A percentile compares a stretch with the other conserved stretches of the same genome.
Conservation (phyloP, 1,140 invertebrate genomes). For the Drosophila rhopaloa region DNA sequence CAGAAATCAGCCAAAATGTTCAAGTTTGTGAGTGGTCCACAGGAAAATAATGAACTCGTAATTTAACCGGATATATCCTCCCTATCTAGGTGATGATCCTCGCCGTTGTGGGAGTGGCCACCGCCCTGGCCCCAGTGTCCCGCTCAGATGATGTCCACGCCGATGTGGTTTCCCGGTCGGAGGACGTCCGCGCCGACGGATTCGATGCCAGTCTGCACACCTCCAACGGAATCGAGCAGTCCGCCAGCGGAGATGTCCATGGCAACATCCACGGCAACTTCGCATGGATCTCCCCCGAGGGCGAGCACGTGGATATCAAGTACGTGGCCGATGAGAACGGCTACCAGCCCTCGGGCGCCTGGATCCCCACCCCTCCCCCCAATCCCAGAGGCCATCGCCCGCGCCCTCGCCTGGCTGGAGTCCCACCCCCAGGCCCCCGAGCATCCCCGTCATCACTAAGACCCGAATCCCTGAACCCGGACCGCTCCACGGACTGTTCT, state of each 20-base stretch:
- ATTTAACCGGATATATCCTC: background rate
- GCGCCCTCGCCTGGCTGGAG: slow-evolving; percentile 34
- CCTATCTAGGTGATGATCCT: slow-evolving; percentile 58
- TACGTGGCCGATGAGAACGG: slow-evolving; percentile 88
- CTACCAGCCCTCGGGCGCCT: slow-evolving; percentile 83
- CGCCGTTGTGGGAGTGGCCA: slow-evolving; percentile 63
- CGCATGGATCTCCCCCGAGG: slow-evolving; percentile 72
- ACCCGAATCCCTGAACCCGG: slow-evolving; percentile 1
- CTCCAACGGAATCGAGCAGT: slow-evolving; percentile 85
- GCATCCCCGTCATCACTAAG: slow-evolving; percentile 32
- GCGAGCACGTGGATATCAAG: slow-evolving; percentile 83
- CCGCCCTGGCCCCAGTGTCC: slow-evolving; percentile 34
- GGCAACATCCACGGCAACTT: slow-evolving; percentile 58
- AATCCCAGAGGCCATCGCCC: slow-evolving; percentile 88
- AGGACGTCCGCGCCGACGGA: slow-evolving; percentile 59
- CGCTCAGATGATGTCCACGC: slow-evolving; percentile 54
- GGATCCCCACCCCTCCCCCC: slow-evolving; percentile 88
- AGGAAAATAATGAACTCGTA: background rate
- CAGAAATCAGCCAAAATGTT: slow-evolving; percentile 68
- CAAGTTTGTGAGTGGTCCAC: slow-evolving; percentile 63
- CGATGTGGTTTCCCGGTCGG: slow-evolving; percentile 24
- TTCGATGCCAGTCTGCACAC: slow-evolving; percentile 84
- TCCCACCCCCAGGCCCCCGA: slow-evolving; percentile 34
- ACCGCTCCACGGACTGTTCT: slow-evolving; percentile 38
- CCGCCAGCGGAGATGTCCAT: slow-evolving; percentile 70